A percentile compares a stretch with the other conserved stretches of the same genome.
Conservation (phyloP, 2,113 vertebrate species). For the Hirundichthys speculiger region DNA sequence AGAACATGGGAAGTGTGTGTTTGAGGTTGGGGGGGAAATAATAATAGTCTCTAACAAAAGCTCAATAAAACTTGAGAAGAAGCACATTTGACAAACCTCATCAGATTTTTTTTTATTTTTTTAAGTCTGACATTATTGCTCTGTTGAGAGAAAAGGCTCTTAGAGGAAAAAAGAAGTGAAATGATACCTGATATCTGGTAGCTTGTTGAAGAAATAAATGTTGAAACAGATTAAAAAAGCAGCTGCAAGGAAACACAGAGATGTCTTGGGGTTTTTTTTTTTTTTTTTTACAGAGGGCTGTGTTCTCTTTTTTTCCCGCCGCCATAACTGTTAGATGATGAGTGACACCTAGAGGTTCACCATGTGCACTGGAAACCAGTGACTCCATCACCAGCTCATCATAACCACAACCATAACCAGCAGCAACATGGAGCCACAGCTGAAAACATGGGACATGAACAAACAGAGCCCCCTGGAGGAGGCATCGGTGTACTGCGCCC, state of each 20-base stretch:
- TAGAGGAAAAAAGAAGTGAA: too few species aligned
- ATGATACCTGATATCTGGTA: too few species aligned
- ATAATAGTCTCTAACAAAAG: too few species aligned
- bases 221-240: neutral
- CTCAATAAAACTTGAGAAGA: too few species aligned
- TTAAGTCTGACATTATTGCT: too few species aligned
- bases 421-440: conserved; percentile 5
- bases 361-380: conserved; percentile 34
- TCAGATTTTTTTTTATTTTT: too few species aligned
- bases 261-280: neutral
- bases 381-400: conserved; percentile 14
- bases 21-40: too few species aligned
- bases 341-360: conserved; percentile 67
- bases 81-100: too few species aligned
- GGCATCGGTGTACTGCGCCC: conserved; percentile 14
- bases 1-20: too few species aligned
- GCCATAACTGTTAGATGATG: conserved; percentile 40
- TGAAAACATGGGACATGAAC: conserved; percentile 12
- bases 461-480: conserved; percentile 61
- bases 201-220: neutral
- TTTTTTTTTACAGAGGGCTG: neutral
- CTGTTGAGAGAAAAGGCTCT: too few species aligned
- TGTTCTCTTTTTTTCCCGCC: neutral
- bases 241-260: conserved; percentile 10
- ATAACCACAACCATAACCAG: neutral